Evolutionary conservation across 2,888 invertebrate species (phyloP).

Genomic region (Blastobasis adustella): DNA sequence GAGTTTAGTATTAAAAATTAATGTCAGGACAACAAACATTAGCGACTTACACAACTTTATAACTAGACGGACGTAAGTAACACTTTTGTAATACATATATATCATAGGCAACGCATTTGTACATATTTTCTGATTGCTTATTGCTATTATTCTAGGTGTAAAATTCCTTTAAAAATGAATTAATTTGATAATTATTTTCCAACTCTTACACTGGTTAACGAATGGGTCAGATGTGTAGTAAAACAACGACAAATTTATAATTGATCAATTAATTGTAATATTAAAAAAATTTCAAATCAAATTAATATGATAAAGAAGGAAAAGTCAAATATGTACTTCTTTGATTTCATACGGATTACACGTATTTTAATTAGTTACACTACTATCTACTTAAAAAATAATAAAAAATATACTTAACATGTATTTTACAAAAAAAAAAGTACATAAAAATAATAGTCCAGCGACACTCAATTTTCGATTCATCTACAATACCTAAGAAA

Average conservation of each 20-base stretch:
- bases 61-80: background rate
- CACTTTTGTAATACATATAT: background rate
- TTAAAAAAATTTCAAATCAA: slow-evolving; percentile 12
- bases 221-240: slow-evolving; percentile 27
- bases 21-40: background rate
- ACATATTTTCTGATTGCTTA: background rate
- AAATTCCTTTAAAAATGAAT: too few species aligned
- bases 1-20: background rate
- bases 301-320: slow-evolving; percentile 29
- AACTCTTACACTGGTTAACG: slow-evolving; percentile 6
- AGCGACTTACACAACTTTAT: background rate
- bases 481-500: slow-evolving; percentile 38
- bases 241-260: background rate
- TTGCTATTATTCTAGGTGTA: background rate
- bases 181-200: background rate
- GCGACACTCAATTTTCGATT: slow-evolving; percentile 51
- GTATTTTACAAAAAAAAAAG: slow-evolving; percentile 49
- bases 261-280: background rate
- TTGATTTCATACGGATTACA: slow-evolving; percentile 28
- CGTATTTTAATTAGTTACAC: slow-evolving; percentile 28
- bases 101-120: background rate
- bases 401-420: slow-evolving; percentile 57
- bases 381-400: slow-evolving; percentile 50
- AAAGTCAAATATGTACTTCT: slow-evolving; percentile 37
- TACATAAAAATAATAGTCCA: slow-evolving; percentile 57